Base-by-base conservation (phyloP, 1,140 invertebrate genomes). In the Ceratosolen fusciceps region DNA sequence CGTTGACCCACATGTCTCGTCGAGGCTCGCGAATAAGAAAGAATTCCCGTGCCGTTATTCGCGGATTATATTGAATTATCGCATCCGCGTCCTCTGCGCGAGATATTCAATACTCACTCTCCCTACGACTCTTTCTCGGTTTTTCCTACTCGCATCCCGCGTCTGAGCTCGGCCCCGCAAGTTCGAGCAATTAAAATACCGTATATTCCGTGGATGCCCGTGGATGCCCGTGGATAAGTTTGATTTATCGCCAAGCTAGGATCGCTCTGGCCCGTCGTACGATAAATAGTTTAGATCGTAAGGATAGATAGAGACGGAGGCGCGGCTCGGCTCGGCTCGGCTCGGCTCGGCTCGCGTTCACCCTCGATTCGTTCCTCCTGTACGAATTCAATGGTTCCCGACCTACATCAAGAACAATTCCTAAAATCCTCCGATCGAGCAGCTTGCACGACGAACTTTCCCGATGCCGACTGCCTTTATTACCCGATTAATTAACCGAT, bases 51-150 rank as follows among this genome's bases (percentile, higher is more conserved):
- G 31, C 31, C 60, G 60, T 65, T 65, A 65, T 16, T n/a, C n/a
- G 34, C 4, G n/a, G 37, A 65, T 65, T 65, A 65, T n/a, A 65
- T 37, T 37, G 60, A 37, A 65, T 65, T 37, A 65, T 65, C 31
- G 31, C 19, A 37, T 65, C 37, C n/a, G 16, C 19, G 31, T 65
- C 10, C 5, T n/a, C 8, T 2, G 31, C 21, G 16, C 14, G 9
- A n/a, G n/a, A n/a, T n/a, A 65, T 37, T 9, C 19, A 37, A 31
- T 8, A 31, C n/a, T 60, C 8, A n/a, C n/a, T 62, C 19, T 0
- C 31, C n/a, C 14, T 19, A 65, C 31, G 31, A 9, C 7, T 7
- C 8, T 7, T 43, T 43, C 5, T 7, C 39, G 12, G 5, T 43
- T 5, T 12, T 43, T 43, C 39, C 39, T 5, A 43, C 5, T 43